Base-by-base conservation (phyloP, 2,113 vertebrate genomes). In the Boulengeromyrus knoepffleri region DNA sequence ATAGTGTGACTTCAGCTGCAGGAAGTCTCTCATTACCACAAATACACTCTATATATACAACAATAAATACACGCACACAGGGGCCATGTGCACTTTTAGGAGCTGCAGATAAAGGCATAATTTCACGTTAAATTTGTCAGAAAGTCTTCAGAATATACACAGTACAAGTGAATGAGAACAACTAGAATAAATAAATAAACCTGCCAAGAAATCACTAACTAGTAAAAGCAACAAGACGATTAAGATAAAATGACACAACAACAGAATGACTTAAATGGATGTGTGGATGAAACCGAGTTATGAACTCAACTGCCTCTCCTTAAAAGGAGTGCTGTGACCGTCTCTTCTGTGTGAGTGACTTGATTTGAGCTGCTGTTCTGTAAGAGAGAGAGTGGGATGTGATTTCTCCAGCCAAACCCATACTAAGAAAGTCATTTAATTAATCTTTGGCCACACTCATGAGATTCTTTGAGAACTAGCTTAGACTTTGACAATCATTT, bases 1-100 rank as follows among this genome's bases (percentile, higher is more conserved):
- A 94, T 95, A 96, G 93, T 92, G 93, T 95, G 93, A 94, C 91
- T 90, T 88, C 83, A 49, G 39, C 39, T 85, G 17, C 45, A 85
- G 62, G 62, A 70, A 70, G 62, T 70, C 62, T 17, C 74, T 80
- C 31, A 42, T 80, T 42, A 39, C 36, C 74, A 17, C 74, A 42
- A 0, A 80, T 80, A 80, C 1, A 42, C 17, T 80, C 36, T 80
- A 7, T 39, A 42, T 7, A 39, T 3, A 80, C 15, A 77, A 58
- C 21, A 62, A n/a, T 62, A 62, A n/a, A 80, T 19, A 36, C 1
- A 80, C 1, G 15, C 15, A 19, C 31, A 80, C 13, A 80, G 31
- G 42, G 74, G 74, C 74, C 74, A 80, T 2, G 6, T 80, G 31
- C 12, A n/a, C 3, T 39, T 42, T 39, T 42, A 80, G 74, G 36